Conservation (phyloP, 2,797 vertebrate genomes). For the Pseudomugil gertrudae region DNA sequence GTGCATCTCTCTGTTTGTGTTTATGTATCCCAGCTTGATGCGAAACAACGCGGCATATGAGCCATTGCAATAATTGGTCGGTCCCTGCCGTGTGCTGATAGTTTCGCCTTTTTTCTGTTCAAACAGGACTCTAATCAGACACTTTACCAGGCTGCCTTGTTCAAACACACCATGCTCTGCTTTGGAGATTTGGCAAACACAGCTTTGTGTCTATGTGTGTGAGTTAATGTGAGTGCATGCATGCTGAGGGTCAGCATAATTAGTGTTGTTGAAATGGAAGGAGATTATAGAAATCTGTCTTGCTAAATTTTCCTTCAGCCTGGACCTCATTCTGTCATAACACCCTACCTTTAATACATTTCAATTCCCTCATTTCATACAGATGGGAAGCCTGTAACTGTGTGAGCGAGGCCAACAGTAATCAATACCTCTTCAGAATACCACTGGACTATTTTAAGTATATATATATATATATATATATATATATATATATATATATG, state of each 20-base stretch:
- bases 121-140: conserved; percentile 76
- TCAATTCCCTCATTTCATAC: conserved; percentile 30
- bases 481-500: too few relatives aligned
- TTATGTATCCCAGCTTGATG: conserved; percentile 42
- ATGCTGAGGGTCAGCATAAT: conserved; percentile 56
- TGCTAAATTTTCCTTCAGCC: conserved; percentile 38
- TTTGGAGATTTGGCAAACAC: conserved; percentile 69
- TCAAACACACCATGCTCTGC: conserved; percentile 72
- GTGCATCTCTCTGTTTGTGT: conserved; percentile 16
- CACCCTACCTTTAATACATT: conserved; percentile 26
- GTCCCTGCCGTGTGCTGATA: conserved; percentile 60
- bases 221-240: conserved; percentile 3
- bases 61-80: conserved; percentile 52
- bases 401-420: not conserved
- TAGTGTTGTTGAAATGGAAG: conserved; percentile 50
- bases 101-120: conserved; percentile 69
- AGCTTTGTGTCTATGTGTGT: conserved; percentile 48
- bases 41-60: conserved; percentile 39
- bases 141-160: conserved; percentile 71
- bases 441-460: too few relatives aligned
- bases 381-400: conserved; percentile 16
- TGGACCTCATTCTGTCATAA: conserved; percentile 56
- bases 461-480: too few relatives aligned
- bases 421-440: not conserved
- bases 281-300: conserved; percentile 53